Evolutionary conservation across 2,113 vertebrate species (phyloP).

Genomic region (Gallinago jamesoni): DNA sequence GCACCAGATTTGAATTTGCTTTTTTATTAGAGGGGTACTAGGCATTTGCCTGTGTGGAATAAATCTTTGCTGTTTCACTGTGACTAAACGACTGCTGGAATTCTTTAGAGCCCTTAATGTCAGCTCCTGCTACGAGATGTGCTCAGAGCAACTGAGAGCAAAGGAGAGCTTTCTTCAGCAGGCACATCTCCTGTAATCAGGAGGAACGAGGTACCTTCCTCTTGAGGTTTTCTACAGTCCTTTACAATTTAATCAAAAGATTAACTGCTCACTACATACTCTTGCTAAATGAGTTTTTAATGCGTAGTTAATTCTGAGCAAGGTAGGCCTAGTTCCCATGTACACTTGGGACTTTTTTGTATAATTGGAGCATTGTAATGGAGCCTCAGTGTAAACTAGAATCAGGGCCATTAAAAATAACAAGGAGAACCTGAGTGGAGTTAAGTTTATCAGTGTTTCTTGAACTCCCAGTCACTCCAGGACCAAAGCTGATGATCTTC

Average conservation of each 20-base stretch:
- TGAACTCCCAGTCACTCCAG: background rate
- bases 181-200: background rate
- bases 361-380: slow-evolving; percentile 14
- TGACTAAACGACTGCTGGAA: background rate
- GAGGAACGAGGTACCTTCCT: background rate
- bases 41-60: background rate
- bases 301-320: slow-evolving; percentile 50
- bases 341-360: slow-evolving; percentile 12
- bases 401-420: slow-evolving; percentile 37
- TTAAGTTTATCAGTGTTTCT: background rate
- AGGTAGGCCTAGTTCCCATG: background rate
- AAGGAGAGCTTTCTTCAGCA: background rate
- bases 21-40: background rate
- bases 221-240: slow-evolving; percentile 18
- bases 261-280: slow-evolving; percentile 6
- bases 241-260: slow-evolving; percentile 43
- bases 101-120: background rate
- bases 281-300: slow-evolving; percentile 48
- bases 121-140: background rate
- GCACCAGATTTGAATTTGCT: background rate
- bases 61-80: background rate
- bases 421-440: background rate
- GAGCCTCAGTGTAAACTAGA: background rate
- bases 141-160: background rate
- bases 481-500: background rate